phyloP scores from a whole-genome alignment of 2,797 vertebrate genomes.

The Hipposideros larvatus region DNA sequence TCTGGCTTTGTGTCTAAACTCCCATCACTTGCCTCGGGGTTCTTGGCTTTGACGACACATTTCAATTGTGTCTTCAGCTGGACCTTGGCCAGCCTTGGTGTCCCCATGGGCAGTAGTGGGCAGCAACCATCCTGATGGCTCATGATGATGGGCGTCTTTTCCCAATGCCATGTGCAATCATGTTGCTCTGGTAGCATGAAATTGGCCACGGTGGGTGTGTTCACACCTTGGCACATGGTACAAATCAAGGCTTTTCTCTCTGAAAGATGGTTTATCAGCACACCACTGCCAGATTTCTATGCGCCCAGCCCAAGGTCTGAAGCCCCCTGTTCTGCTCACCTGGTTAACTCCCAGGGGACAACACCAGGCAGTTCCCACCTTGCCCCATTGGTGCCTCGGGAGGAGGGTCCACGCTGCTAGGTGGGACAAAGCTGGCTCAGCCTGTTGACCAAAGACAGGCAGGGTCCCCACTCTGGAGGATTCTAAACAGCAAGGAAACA shows the following conservation, averaged over 20 bases:
- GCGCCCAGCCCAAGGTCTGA: background rate
- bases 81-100: background rate
- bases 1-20: background rate
- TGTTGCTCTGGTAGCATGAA: background rate
- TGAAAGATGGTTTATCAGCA: background rate
- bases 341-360: background rate
- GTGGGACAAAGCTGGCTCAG: background rate
- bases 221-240: background rate
- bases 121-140: background rate
- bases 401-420: background rate
- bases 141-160: background rate
- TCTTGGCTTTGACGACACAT: background rate
- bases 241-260: background rate
- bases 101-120: background rate
- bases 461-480: background rate
- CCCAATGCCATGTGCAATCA: rapidly evolving
- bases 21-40: rapidly evolving
- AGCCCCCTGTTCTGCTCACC: background rate
- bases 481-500: background rate
- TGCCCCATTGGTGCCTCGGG: background rate
- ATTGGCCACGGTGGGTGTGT: background rate
- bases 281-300: background rate
- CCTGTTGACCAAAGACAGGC: background rate
- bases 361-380: background rate
- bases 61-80: background rate